Evolutionary conservation across 2,888 invertebrate genomes (phyloP).

Genomic region (Pachymerium ferrugineum): DNA sequence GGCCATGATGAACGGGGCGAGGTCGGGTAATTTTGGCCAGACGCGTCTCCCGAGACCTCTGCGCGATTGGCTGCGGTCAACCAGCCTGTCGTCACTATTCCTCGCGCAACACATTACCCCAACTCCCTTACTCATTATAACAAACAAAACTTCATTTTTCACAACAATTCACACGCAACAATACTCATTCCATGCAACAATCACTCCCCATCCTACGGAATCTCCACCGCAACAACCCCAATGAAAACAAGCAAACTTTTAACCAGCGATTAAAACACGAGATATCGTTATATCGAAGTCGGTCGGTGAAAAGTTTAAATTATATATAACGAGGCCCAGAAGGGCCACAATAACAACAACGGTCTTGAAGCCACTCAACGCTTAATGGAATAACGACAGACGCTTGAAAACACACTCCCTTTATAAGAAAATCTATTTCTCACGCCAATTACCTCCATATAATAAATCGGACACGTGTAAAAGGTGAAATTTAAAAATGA

Average conservation of each 20-base stretch:
- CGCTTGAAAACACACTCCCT: neutral
- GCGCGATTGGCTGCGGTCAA: slow-evolving; percentile 12
- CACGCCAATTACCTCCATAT: neutral
- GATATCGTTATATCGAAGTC: neutral
- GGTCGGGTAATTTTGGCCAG: slow-evolving; percentile 17
- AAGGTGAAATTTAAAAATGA: neutral
- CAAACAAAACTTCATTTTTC: too few relatives aligned
- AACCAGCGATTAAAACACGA: too few relatives aligned
- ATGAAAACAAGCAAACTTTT: too few relatives aligned
- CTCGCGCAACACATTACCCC: neutral
- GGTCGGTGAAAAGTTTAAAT: slow-evolving; percentile 5
- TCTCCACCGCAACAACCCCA: too few relatives aligned
- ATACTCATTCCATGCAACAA: too few relatives aligned
- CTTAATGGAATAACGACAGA: slow-evolving; percentile 3
- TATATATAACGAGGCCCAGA: slow-evolving; percentile 18
- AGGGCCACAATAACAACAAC: slow-evolving; percentile 14
- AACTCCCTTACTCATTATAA: neutral
- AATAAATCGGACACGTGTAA: neutral
- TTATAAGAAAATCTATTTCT: neutral
- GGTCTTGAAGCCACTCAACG: slow-evolving; percentile 12
- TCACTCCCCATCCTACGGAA: too few relatives aligned
- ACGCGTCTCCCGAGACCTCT: slow-evolving; percentile 4
- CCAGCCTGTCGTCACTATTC: slow-evolving; percentile 13
- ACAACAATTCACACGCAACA: too few relatives aligned
- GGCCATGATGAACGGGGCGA: slow-evolving; percentile 7